Evolutionary conservation across 2,113 vertebrate species (phyloP).

Genomic region (Podarcis muralis): DNA sequence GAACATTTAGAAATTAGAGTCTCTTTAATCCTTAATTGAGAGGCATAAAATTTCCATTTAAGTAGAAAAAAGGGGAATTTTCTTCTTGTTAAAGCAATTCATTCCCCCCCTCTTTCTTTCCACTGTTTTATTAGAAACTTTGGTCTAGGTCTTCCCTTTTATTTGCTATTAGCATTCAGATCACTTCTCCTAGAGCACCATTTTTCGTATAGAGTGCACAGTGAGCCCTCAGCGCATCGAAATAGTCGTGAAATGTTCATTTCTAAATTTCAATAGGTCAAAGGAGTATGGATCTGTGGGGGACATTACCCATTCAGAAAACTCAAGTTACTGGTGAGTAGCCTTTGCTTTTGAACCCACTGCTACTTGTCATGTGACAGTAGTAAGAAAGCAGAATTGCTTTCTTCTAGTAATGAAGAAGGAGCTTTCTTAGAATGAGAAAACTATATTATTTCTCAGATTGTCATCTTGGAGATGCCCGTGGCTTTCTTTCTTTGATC

Average conservation of each 20-base stretch:
- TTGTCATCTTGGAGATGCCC: slow-evolving; percentile 3
- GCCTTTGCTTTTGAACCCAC: neutral
- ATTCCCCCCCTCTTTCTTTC: slow-evolving; percentile 1
- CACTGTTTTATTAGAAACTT: neutral
- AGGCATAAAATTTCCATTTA: slow-evolving; percentile 7
- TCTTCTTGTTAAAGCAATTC: neutral
- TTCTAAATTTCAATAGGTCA: slow-evolving; percentile 46
- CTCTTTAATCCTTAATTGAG: neutral
- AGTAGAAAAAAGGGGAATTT: neutral
- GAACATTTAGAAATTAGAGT: neutral
- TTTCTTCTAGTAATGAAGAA: slow-evolving; percentile 11
- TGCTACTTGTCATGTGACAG: neutral
- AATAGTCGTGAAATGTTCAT: slow-evolving; percentile 37
- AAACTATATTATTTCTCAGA: slow-evolving; percentile 5
- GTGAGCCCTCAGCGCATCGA: neutral
- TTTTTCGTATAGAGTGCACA: neutral
- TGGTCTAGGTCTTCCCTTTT: slow-evolving; percentile 7
- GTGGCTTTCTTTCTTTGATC: slow-evolving; percentile 12
- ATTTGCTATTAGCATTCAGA: slow-evolving; percentile 8
- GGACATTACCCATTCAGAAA: slow-evolving; percentile 19
- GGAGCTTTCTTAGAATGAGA: neutral
- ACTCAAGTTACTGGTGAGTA: slow-evolving; percentile 41
- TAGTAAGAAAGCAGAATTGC: neutral
- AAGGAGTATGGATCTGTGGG: slow-evolving; percentile 34
- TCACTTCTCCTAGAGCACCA: neutral